Percentiles rank a stretch among this genome's conserved stretches.
Conservation (phyloP, 1,140 invertebrate species). For the Aphidius ervi region DNA sequence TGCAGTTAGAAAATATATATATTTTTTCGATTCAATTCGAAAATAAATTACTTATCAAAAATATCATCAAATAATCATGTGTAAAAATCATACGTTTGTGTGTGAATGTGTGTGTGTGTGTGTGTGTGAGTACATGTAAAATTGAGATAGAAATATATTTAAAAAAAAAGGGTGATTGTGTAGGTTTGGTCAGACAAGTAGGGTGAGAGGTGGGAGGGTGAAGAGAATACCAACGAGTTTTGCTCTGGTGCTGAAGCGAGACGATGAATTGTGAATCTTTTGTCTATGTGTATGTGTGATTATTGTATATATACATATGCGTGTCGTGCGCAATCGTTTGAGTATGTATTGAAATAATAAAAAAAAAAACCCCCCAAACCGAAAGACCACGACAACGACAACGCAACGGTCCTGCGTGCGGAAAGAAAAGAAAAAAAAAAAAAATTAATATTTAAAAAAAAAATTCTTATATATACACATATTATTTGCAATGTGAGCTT, state of each 20-base stretch:
- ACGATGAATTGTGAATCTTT: not conserved
- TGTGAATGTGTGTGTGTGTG: too few relatives aligned
- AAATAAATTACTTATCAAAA: too few relatives aligned
- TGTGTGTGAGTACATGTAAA: too few relatives aligned
- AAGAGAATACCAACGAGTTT: too few relatives aligned
- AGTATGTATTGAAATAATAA: not conserved
- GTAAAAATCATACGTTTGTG: not conserved
- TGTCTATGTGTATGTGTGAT: constrained; percentile 2
- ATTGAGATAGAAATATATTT: too few relatives aligned
- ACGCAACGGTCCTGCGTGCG: not conserved
- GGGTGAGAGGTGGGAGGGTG: constrained; percentile 12
- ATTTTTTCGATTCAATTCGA: too few relatives aligned
- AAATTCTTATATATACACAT: too few relatives aligned
- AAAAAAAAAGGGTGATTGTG: constrained; percentile 1
- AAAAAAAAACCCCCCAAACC: not conserved
- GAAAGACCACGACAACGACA: not conserved
- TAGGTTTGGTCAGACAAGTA: constrained; percentile 15
- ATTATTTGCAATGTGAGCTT: too few relatives aligned
- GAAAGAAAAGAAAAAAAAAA: too few relatives aligned
- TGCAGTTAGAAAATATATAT: too few relatives aligned
- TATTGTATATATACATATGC: constrained; percentile 5
- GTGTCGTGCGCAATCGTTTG: constrained; percentile 12
- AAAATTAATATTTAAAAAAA: too few relatives aligned
- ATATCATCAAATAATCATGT: not conserved
- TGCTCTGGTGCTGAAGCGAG: constrained; percentile 2